A percentile compares a stretch with the other conserved stretches of the same genome.
Conservation (phyloP, 2,797 vertebrate species). For the Glyptemys insculpta region DNA sequence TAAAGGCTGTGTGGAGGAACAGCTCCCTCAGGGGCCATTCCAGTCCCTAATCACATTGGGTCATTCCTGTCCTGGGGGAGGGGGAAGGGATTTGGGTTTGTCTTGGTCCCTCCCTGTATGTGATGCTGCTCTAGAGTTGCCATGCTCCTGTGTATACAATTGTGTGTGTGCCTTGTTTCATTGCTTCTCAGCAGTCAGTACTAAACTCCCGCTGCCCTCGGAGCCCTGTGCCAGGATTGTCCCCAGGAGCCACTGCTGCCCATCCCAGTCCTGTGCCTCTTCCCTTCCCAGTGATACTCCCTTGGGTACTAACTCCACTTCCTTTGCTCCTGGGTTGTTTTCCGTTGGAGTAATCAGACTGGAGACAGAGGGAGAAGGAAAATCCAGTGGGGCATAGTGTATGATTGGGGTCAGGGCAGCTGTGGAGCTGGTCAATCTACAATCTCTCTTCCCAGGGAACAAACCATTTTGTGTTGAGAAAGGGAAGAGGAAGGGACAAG, state of each 20-base stretch:
- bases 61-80: background rate
- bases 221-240: background rate
- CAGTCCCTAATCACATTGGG: too few species aligned
- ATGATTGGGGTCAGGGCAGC: background rate
- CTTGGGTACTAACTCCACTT: background rate
- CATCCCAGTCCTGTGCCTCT: background rate
- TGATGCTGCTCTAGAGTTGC: background rate
- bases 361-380: background rate
- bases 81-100: background rate
- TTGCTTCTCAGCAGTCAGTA: background rate
- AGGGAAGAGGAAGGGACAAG: background rate
- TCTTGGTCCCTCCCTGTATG: background rate
- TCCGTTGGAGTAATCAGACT: background rate
- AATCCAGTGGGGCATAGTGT: background rate
- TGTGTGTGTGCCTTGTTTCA: background rate
- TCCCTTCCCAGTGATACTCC: background rate
- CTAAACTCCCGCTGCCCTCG: background rate
- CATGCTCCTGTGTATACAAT: background rate
- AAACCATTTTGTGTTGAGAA: background rate
- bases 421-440: background rate
- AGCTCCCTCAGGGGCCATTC: background rate
- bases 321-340: background rate
- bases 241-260: too few species aligned
- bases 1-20: rapidly evolving
- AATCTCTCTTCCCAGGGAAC: background rate